Percentiles rank a stretch among this genome's conserved stretches.
Evolutionary conservation across 2,113 vertebrate species (phyloP).

Genomic region (Sclerurus mexicanus): DNA sequence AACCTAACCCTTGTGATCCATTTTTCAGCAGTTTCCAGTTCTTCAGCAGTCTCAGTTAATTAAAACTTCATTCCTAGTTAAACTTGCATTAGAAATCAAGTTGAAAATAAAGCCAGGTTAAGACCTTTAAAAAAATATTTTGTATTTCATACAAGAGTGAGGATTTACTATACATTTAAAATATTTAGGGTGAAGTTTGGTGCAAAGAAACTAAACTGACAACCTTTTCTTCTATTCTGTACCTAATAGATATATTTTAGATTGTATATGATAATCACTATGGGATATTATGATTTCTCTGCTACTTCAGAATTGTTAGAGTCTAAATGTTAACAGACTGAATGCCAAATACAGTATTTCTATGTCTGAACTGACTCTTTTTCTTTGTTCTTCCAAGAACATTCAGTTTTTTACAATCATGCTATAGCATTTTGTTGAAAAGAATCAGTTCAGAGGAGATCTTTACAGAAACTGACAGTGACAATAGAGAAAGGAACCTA

Average conservation of each 20-base stretch:
- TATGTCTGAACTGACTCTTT: background rate
- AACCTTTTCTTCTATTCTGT: background rate
- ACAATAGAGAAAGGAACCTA: background rate
- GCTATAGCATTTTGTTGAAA: slow-evolving; percentile 29
- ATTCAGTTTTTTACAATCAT: background rate
- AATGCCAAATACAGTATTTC: background rate
- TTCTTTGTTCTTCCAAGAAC: background rate
- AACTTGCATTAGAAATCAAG: background rate
- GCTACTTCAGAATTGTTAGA: background rate
- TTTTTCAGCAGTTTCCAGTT: background rate
- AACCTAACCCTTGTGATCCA: rapidly evolving
- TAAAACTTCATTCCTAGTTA: background rate
- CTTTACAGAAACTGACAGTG: background rate
- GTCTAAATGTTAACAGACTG: background rate
- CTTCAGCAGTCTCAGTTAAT: background rate
- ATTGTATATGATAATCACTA: background rate
- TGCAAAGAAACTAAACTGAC: background rate
- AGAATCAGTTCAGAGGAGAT: background rate
- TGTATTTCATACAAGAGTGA: background rate
- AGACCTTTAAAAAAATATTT: background rate
- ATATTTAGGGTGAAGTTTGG: background rate
- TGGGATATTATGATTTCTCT: background rate
- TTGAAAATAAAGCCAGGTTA: background rate
- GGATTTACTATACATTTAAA: background rate
- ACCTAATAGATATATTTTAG: background rate